Base-by-base conservation (phyloP, 2,888 invertebrate species). In the Scotopteryx bipunctaria region DNA sequence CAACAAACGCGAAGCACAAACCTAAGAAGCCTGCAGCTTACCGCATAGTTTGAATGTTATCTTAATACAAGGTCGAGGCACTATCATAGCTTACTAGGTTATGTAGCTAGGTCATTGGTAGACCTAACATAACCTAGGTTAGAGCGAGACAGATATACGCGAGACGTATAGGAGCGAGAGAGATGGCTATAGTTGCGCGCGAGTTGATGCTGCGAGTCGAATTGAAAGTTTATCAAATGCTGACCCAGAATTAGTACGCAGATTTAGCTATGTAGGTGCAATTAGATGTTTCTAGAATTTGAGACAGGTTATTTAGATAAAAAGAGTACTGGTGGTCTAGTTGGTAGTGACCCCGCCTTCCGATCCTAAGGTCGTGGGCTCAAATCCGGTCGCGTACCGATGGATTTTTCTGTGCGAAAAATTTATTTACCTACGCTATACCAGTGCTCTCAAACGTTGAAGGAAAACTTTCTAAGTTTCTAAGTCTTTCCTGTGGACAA, bases 101-200 rank as follows among this genome's bases (percentile, higher is more conserved):
- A 59, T 33, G 29, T 21, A 23, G 55, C 55, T 58, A 54, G 60
- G 62, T 62, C 62, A 62, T 53, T 59, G 57, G n/a, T n/a, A n/a
- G n/a, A n/a, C n/a, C 54, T 47, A 25, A 6, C 14, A 31, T 33
- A 31, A 21, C 21, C 29, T 15, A 14, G 49, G 42, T 42, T 5
- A 45, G 49, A 41, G 25, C 29, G 40, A 35, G 48, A 35, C 11
- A 6, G 25, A 17, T 2, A 23, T 17, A 21, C 5, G 14, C 29
- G 9, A 11, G 5, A 6, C 13, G 14, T 13, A n/a, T 9, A 25
- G 3, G 27, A 27, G 27, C 4, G 31, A 32, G 5, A 19, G 42
- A 32, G 42, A 32, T 2, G 21, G n/a, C 1, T 38, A 6, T 38
- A 8, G 31, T 6, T 46, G 46, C 38, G 46, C 46, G 38, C 23